Evolutionary conservation across 1,140 invertebrate genomes (phyloP), one percentile per base, ranked within the genome.

Genomic region (Heterodera carotae): DNA sequence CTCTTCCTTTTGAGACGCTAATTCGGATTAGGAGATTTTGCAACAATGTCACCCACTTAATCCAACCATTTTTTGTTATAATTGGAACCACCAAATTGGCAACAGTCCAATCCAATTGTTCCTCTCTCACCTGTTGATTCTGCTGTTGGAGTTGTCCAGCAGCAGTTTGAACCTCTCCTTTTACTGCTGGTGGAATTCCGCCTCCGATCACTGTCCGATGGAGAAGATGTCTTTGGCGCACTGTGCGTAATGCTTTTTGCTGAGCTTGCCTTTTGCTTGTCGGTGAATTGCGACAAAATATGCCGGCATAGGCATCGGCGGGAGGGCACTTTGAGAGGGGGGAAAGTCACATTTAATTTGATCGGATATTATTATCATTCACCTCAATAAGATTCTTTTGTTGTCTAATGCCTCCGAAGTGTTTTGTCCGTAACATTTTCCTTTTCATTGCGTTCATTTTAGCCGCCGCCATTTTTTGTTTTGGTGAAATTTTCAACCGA

Each of bases 381-480:
- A 66, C 62, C 29, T 12, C 62, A 66, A 29, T 31, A 25, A 66
- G 29, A 66, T 2, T 18, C 62, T 22, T 29, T 5, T 27, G 29
- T 0, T 66, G 62, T 66, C 12, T 34, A 22, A 56, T 1, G 48
- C 48, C 48, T 22, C 22, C 48, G 18, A 25, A 7, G 12, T 66
- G 27, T 27, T 31, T 29, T 6, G 25, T 34, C 62, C 33, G 62
- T 10, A 66, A 29, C 33, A 29, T 66, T 34, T 31, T 66, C 62
- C 27, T 7, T 29, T n/a, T 29, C 27, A 66, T 34, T 12, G 29
- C 62, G 29, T 22, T 31, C 62, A 66, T 29, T 29, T 66, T 34
- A 1, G 62, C 62, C 27, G 29, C 62, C 5, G 62, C 48, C 48
- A 56, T 56, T 56, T 56, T 66, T 66, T 66, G 62, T 66, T 66